These are phyloP conservation scores for Turdus rufiventris DNA, from an alignment of 2,113 vertebrate genomes.

Conservation along the genomic window DNA sequence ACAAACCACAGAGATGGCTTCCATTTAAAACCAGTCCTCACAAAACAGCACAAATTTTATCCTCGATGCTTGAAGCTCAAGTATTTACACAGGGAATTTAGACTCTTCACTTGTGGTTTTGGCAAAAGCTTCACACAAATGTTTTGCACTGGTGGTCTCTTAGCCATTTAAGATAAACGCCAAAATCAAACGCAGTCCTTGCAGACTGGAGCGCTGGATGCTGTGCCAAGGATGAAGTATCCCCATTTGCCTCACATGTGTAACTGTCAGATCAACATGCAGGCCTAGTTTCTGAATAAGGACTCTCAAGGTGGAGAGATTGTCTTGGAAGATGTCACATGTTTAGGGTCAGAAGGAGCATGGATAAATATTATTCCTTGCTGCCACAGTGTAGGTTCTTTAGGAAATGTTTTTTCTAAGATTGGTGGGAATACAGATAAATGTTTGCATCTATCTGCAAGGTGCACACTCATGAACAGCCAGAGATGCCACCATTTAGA, in stretches of 20 bases:
- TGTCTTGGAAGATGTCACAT: not conserved
- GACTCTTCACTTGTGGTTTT: conserved; percentile 85
- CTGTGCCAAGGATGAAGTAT: conserved; percentile 64
- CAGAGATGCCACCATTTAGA: not conserved
- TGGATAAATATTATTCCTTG: not conserved
- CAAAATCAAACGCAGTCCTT: conserved; percentile 84
- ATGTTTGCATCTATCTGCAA: not conserved
- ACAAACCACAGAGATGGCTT: conserved; percentile 35
- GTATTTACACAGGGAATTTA: conserved; percentile 84
- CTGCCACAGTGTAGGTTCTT: not conserved
- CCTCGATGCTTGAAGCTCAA: conserved; percentile 71
- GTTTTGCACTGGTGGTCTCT: conserved; percentile 83
- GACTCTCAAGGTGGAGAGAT: not conserved
- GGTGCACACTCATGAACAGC: not conserved
- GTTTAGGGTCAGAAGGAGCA: not conserved
- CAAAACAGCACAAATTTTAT: conserved; percentile 61
- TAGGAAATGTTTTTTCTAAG: not conserved
- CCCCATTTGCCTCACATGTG: conserved; percentile 28
- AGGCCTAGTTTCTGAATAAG: not conserved
- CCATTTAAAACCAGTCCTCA: conserved; percentile 49
- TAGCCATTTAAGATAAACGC: conserved; percentile 79
- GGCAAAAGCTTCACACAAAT: conserved; percentile 82
- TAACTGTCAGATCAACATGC: conserved; percentile 40
- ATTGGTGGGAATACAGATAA: not conserved
- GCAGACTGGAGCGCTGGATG: conserved; percentile 65